Base-by-base conservation (phyloP, 2,888 invertebrate genomes). In the Drosophila setosimentum region DNA sequence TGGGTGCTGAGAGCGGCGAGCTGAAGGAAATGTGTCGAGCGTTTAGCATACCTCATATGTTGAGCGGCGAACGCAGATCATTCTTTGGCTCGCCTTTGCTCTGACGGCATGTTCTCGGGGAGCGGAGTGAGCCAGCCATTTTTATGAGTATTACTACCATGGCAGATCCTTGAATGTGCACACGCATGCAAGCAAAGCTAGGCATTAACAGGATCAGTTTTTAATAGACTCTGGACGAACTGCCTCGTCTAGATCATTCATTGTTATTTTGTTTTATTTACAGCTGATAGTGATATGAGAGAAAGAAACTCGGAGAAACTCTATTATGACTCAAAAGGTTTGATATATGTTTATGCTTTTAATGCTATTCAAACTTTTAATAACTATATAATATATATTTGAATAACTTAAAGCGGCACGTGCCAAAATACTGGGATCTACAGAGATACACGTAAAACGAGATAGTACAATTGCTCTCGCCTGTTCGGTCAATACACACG, bases 401-500 rank as follows among this genome's bases (percentile, higher is more conserved):
- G 1, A 8, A 16, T 27, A 55, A 50, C 13, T 61, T 48, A n/a
- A 30, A 97, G 97, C 97, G 91, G 97, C 97, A 37, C 96, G 97
- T 91, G 97, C 97, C 54, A 96, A 95, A 92, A 97, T 97, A 92
- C 95, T 96, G 93, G 97, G 97, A 74, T 96, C 97, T 50, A 96
- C 96, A 86, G 97, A 97, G 91, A 96, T 97, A 83, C 97, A 96
- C 93, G 97, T 97, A 91, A 97, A 97, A 94, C 96, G 96, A 92
- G 97, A 97, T 89, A 97, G 97, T 93, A 97, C 97, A 82, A 97
- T 97, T 94, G 97, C 97, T 85, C 94, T 97, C 92, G 97, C 97
- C 68, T 97, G 97, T 93, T 96, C 97, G 60, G 97, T 97, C 86
- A 97, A 97, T 93, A 96, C 97, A 88, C 97, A 97, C 93, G 97